phyloP scores from a whole-genome alignment of 2,888 invertebrate genomes.

The Chymomyza caudatula region DNA sequence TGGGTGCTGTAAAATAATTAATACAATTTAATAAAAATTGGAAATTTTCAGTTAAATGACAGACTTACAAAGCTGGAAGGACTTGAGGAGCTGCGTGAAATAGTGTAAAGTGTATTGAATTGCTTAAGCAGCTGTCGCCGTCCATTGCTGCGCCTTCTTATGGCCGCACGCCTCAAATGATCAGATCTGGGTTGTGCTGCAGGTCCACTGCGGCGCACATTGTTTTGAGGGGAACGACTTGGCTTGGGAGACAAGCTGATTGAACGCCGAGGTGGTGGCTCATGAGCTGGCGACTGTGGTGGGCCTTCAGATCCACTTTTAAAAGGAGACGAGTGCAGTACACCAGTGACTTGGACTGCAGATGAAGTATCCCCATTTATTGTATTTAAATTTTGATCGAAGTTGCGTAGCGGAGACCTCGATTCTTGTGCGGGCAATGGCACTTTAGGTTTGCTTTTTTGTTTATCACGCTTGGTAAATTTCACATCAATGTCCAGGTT shows the following conservation, averaged over 20 bases:
- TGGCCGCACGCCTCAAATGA: not conserved
- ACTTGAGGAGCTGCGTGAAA: not conserved
- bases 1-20: conserved; percentile 10
- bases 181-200: not conserved
- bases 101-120: not conserved
- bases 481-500: conserved; percentile 39
- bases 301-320: not conserved
- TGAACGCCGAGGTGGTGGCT: not conserved
- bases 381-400: not conserved
- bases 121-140: not conserved
- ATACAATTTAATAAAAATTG: no score
- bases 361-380: no score
- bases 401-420: not conserved
- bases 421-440: not conserved
- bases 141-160: not conserved
- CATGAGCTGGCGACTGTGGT: not conserved
- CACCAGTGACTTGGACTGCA: no score
- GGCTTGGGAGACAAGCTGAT: not conserved
- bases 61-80: conserved; percentile 2
- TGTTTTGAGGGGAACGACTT: not conserved
- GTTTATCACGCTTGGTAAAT: conserved; percentile 9
- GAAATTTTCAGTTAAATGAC: not conserved
- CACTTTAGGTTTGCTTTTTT: not conserved
- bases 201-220: not conserved
- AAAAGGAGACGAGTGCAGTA: not conserved